phyloP scores from a whole-genome alignment of 2,797 vertebrate genomes.

The Hippoglossus hippoglossus region DNA sequence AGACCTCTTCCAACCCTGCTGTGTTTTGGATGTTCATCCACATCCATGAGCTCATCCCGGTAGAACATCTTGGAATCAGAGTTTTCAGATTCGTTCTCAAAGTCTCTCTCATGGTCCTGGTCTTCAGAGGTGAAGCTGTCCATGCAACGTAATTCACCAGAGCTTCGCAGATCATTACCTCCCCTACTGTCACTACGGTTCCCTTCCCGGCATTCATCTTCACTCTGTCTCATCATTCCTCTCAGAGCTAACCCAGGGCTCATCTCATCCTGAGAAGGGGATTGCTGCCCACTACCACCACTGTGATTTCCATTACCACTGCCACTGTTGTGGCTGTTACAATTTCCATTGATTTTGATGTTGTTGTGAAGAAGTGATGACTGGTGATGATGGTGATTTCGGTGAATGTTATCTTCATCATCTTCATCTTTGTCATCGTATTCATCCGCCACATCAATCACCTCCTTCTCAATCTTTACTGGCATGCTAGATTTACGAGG shows the following conservation, averaged over 20 bases:
- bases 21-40: slow-evolving; percentile 84
- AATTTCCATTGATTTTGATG: slow-evolving; percentile 85
- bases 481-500: slow-evolving; percentile 99
- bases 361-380: slow-evolving; percentile 81
- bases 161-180: slow-evolving; percentile 80
- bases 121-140: slow-evolving; percentile 99
- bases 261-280: slow-evolving; percentile 96
- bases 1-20: slow-evolving; percentile 65
- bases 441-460: slow-evolving; percentile 96
- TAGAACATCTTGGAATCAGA: slow-evolving; percentile 94
- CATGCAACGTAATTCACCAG: slow-evolving; percentile 90
- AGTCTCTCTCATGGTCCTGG: slow-evolving; percentile 97
- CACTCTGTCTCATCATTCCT: slow-evolving; percentile 91
- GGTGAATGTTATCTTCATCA: slow-evolving; percentile 84
- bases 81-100: slow-evolving; percentile 97
- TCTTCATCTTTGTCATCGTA: slow-evolving; percentile 97
- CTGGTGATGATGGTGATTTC: slow-evolving; percentile 79
- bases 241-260: slow-evolving; percentile 93
- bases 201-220: slow-evolving; percentile 90
- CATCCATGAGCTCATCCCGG: slow-evolving; percentile 93
- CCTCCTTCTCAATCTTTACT: slow-evolving; percentile 99
- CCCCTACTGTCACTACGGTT: slow-evolving; percentile 78
- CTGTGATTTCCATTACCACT: slow-evolving; percentile 80
- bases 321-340: slow-evolving; percentile 81
- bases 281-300: slow-evolving; percentile 88